These are phyloP conservation scores for Tetropium fuscum DNA, from an alignment of 2,888 invertebrate genomes.

Conservation along the genomic window DNA sequence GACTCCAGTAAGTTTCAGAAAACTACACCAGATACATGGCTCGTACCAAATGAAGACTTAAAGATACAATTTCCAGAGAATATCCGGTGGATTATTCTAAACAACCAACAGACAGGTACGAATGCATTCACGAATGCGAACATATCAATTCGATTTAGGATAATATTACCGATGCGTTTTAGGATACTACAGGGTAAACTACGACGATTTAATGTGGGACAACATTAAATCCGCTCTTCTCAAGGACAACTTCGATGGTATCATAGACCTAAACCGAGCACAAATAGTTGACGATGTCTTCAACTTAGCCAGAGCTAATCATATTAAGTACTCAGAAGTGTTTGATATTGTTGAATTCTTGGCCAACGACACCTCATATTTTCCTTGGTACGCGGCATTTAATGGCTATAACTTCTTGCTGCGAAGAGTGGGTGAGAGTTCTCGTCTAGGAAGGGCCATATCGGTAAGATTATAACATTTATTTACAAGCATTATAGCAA, in stretches of 20 bases:
- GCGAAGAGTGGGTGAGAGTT: conserved; percentile 35
- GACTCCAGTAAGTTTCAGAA: conserved; percentile 57
- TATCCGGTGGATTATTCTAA: conserved; percentile 42
- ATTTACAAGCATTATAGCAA: too few species aligned
- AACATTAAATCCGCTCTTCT: conserved; percentile 67
- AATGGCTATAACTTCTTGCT: conserved; percentile 42
- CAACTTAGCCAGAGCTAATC: conserved; percentile 72
- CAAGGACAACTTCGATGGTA: conserved; percentile 63
- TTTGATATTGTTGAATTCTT: conserved; percentile 78
- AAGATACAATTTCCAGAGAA: conserved; percentile 11
- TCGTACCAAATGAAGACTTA: conserved; percentile 38
- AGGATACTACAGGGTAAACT: conserved; percentile 76
- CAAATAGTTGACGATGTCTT: conserved; percentile 82
- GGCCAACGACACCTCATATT: conserved; percentile 73
- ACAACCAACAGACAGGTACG: conserved; percentile 38
- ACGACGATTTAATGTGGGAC: conserved; percentile 76
- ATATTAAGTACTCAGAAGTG: conserved; percentile 67
- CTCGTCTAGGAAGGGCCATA: conserved; percentile 32
- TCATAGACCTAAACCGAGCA: conserved; percentile 77
- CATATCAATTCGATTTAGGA: too few species aligned
- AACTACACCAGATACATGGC: conserved; percentile 59
- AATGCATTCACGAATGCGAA: too few species aligned
- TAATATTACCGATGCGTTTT: conserved; percentile 43
- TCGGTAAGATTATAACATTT: too few species aligned
- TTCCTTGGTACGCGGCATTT: conserved; percentile 79